Evolutionary conservation across 2,888 invertebrate genomes (phyloP).

Genomic region (Epinotia brunnichana): DNA sequence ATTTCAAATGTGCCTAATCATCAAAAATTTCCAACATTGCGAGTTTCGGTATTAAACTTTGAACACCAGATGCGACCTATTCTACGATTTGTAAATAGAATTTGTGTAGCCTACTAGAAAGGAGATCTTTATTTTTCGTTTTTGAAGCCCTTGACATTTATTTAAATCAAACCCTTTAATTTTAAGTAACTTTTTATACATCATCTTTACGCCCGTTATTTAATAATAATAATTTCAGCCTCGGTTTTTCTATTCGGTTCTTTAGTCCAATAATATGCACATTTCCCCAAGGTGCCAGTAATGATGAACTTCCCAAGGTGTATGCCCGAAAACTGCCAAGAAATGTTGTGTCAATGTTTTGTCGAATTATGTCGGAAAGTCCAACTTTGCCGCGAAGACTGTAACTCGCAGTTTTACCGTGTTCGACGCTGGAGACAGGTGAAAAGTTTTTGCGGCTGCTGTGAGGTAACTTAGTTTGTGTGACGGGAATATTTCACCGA

Average conservation of each 20-base stretch:
- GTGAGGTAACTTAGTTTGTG: slow-evolving; percentile 19
- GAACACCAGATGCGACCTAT: background rate
- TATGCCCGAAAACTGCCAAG: slow-evolving; percentile 9
- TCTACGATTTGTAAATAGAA: background rate
- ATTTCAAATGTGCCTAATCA: slow-evolving; percentile 20
- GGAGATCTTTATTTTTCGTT: background rate
- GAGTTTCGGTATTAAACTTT: slow-evolving; percentile 9
- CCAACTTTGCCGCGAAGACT: slow-evolving; percentile 9
- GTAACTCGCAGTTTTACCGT: slow-evolving; percentile 34
- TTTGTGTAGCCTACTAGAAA: slow-evolving; percentile 1
- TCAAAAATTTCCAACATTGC: slow-evolving; percentile 7
- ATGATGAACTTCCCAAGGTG: slow-evolving; percentile 20
- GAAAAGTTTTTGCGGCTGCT: slow-evolving; percentile 35
- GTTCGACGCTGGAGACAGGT: slow-evolving; percentile 24
- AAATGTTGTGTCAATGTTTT: slow-evolving; percentile 25
- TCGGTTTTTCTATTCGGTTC: slow-evolving; percentile 10
- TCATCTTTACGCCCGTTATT: background rate
- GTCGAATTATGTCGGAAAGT: slow-evolving; percentile 32
- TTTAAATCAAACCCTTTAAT: background rate
- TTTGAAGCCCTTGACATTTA: background rate
- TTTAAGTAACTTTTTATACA: background rate
- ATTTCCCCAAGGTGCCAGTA: slow-evolving; percentile 12
- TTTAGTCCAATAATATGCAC: slow-evolving; percentile 7
- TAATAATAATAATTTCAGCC: background rate
- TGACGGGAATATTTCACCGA: slow-evolving; percentile 21